These are phyloP conservation scores for Drosophila sturtevanti DNA, from an alignment of 1,140 invertebrate genomes.

Conservation along the genomic window DNA sequence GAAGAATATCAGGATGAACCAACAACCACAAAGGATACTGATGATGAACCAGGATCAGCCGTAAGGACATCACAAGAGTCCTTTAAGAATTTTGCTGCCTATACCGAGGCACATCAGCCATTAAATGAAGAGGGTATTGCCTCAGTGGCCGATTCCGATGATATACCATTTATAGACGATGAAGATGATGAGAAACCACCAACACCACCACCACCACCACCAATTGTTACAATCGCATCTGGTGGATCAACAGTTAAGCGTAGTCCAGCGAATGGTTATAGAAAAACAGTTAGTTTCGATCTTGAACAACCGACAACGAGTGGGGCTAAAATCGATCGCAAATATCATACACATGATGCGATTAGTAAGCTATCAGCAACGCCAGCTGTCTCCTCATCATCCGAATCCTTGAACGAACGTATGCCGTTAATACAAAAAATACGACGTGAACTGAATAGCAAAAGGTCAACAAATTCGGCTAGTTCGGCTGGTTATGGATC, in stretches of 20 bases:
- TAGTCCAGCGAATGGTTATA: constrained; percentile 52
- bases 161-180: constrained; percentile 82
- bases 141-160: constrained; percentile 69
- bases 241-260: constrained; percentile 31
- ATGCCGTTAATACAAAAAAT: constrained; percentile 77
- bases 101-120: constrained; percentile 77
- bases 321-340: constrained; percentile 61
- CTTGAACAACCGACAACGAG: constrained; percentile 56
- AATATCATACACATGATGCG: constrained; percentile 78
- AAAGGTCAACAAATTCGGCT: constrained; percentile 65
- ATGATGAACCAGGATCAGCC: constrained; percentile 19
- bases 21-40: too few species aligned
- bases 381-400: constrained; percentile 50
- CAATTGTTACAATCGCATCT: constrained; percentile 16
- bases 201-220: constrained; percentile 35
- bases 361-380: constrained; percentile 53
- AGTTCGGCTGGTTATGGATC: constrained; percentile 57
- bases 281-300: constrained; percentile 82
- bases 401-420: constrained; percentile 61
- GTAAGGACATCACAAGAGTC: constrained; percentile 66
- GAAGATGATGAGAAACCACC: constrained; percentile 64
- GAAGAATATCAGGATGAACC: constrained; percentile 80
- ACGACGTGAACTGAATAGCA: constrained; percentile 69
- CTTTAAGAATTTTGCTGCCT: constrained; percentile 63
- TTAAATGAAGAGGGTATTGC: constrained; percentile 80